Percentiles rank a stretch among this genome's conserved stretches.
These are phyloP conservation scores for Frankliniella fusca DNA, from an alignment of 2,888 invertebrate species.

Conservation along the genomic window DNA sequence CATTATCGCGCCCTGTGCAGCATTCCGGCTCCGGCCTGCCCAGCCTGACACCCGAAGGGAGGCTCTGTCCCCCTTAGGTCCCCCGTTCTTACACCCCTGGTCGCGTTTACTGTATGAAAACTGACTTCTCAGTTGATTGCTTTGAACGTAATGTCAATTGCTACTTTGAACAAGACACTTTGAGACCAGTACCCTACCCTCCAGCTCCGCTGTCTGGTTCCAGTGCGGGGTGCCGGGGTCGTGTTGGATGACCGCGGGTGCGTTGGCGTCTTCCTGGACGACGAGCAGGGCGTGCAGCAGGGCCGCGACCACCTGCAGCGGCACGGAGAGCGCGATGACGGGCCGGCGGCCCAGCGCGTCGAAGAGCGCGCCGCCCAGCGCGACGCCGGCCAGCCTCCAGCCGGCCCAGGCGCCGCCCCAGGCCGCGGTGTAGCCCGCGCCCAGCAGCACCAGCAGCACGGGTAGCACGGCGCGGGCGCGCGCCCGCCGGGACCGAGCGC, in stretches of 20 bases:
- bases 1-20: too few species aligned
- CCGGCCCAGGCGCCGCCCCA: not conserved
- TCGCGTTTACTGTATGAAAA: too few species aligned
- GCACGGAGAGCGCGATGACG: not conserved
- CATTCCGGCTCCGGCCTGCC: too few species aligned
- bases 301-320: not conserved
- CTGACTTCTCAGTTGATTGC: too few species aligned
- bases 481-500: not conserved
- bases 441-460: slow-evolving; percentile 15
- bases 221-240: not conserved
- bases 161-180: too few species aligned
- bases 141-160: too few species aligned
- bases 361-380: not conserved
- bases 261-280: not conserved
- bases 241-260: not conserved
- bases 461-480: not conserved
- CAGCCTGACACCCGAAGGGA: too few species aligned
- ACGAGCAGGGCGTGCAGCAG: not conserved
- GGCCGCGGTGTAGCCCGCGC: not conserved
- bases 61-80: too few species aligned
- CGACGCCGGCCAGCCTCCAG: not conserved
- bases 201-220: too few species aligned
- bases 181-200: too few species aligned
- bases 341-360: not conserved
- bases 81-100: too few species aligned